Evolutionary conservation across 2,888 invertebrate species (phyloP).

Genomic region (Gymnocheta viridis): DNA sequence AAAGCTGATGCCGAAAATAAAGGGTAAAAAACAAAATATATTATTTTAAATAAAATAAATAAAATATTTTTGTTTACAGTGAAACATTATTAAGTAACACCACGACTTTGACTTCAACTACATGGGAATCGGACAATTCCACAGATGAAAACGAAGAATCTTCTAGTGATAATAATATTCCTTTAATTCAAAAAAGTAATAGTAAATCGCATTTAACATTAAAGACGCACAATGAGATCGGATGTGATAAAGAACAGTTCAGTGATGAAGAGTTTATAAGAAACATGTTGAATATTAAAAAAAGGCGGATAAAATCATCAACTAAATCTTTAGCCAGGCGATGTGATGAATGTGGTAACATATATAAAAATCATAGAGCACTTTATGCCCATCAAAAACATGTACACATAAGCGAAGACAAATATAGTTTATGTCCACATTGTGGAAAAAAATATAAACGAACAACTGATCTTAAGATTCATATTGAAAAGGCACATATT

Average conservation of each 20-base stretch:
- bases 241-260: slow-evolving; percentile 32
- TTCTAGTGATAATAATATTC: slow-evolving; percentile 28
- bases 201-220: background rate
- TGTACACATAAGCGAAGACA: slow-evolving; percentile 61
- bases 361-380: slow-evolving; percentile 51
- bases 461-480: slow-evolving; percentile 38
- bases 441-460: slow-evolving; percentile 63
- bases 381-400: slow-evolving; percentile 46
- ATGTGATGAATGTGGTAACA: slow-evolving; percentile 62
- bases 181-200: background rate
- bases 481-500: slow-evolving; percentile 45
- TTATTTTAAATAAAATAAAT: background rate
- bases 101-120: background rate
- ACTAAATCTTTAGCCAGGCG: slow-evolving; percentile 46
- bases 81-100: background rate
- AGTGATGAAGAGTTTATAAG: slow-evolving; percentile 65
- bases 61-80: background rate
- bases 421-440: slow-evolving; percentile 60
- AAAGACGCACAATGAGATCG: background rate
- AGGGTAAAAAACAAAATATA: background rate
- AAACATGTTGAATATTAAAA: slow-evolving; percentile 59
- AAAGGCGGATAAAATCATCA: slow-evolving; percentile 13
- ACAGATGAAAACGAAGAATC: background rate
- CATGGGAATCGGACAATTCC: background rate
- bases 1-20: slow-evolving; percentile 23